Conservation (phyloP, 2,888 invertebrate genomes). For the Brachynemurus nebulosus region DNA sequence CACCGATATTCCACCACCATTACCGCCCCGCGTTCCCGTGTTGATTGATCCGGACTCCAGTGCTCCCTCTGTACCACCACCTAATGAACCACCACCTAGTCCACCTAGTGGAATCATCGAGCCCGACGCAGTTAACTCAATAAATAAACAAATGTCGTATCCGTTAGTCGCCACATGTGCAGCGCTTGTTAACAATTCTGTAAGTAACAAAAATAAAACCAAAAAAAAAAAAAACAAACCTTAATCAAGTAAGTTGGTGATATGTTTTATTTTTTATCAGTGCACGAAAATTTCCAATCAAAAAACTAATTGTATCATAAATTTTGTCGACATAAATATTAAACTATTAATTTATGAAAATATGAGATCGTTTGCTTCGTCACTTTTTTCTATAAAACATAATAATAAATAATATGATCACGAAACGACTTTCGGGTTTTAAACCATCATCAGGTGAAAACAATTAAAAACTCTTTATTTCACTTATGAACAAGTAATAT, state of each 20-base stretch:
- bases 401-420: too few relatives aligned
- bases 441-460: too few relatives aligned
- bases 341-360: too few relatives aligned
- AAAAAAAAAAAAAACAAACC: not conserved
- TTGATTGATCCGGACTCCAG: not conserved
- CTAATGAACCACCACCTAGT: slow-evolving; percentile 22
- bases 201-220: slow-evolving; percentile 28
- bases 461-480: too few relatives aligned
- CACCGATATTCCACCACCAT: slow-evolving; percentile 36
- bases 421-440: too few relatives aligned
- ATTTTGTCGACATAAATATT: too few relatives aligned
- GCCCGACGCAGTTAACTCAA: slow-evolving; percentile 40
- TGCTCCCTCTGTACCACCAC: slow-evolving; percentile 14
- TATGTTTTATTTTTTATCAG: too few relatives aligned
- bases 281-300: too few relatives aligned
- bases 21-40: slow-evolving; percentile 41
- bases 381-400: too few relatives aligned
- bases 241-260: slow-evolving; percentile 1
- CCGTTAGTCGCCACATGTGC: slow-evolving; percentile 43
- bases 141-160: slow-evolving; percentile 49
- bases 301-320: too few relatives aligned
- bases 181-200: slow-evolving; percentile 33
- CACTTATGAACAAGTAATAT: too few relatives aligned
- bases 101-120: slow-evolving; percentile 22
- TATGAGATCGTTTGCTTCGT: too few relatives aligned